phyloP scores from a whole-genome alignment of 1,140 invertebrate genomes.

The Spodoptera frugiperda region DNA sequence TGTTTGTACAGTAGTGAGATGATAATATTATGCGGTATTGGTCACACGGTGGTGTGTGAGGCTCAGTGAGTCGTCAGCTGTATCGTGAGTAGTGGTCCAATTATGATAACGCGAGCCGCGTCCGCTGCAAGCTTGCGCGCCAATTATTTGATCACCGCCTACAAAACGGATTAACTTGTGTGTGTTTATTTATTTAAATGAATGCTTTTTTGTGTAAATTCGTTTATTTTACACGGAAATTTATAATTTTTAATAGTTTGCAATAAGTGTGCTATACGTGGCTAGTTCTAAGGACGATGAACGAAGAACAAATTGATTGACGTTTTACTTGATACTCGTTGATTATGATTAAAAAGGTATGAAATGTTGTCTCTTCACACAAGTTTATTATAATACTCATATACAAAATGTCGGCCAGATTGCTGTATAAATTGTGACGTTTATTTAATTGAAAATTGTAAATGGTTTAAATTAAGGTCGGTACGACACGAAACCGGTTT shows the following conservation, averaged over 20 bases:
- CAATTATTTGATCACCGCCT: slow-evolving; percentile 43
- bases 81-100: slow-evolving; percentile 32
- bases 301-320: too few relatives aligned
- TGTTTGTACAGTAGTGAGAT: slow-evolving; percentile 41
- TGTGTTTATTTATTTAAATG: slow-evolving; percentile 2
- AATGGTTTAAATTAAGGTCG: slow-evolving; percentile 29
- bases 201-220: slow-evolving; percentile 1
- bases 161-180: slow-evolving; percentile 41
- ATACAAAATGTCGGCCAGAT: too few relatives aligned
- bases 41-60: slow-evolving; percentile 9
- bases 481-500: slow-evolving; percentile 22
- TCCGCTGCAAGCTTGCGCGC: background rate
- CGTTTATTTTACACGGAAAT: background rate
- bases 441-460: background rate
- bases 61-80: slow-evolving; percentile 35
- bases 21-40: slow-evolving; percentile 44
- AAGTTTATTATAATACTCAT: too few relatives aligned
- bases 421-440: background rate
- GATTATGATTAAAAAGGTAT: too few relatives aligned
- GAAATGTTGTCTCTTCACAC: too few relatives aligned
- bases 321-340: too few relatives aligned
- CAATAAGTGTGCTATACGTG: too few relatives aligned
- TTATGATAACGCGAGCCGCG: slow-evolving; percentile 35
- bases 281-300: too few relatives aligned
- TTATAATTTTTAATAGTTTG: too few relatives aligned